Conservation (phyloP, 2,797 vertebrate genomes). For the Chelonia mydas region DNA sequence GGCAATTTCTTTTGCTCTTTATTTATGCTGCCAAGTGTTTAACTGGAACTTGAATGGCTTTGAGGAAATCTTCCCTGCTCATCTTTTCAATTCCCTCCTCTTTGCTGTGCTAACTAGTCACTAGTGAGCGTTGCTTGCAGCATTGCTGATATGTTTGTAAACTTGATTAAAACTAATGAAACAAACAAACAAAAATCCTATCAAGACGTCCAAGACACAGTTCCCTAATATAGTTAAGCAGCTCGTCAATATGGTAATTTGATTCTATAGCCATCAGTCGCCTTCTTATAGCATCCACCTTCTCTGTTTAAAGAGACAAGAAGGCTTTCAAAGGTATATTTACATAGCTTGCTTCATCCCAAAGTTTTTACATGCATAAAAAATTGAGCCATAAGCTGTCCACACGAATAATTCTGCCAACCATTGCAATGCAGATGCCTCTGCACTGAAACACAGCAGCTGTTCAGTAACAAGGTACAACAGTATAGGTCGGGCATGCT, state of each 20-base stretch:
- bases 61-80: not conserved
- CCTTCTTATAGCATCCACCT: not conserved
- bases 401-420: not conserved
- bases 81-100: not conserved
- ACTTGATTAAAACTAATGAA: slow-evolving; percentile 2
- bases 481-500: not conserved
- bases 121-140: slow-evolving; percentile 5
- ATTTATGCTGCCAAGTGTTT: not conserved
- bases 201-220: not conserved
- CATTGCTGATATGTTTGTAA: not conserved
- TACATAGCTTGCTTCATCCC: too few species aligned
- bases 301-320: not conserved
- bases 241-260: rapidly evolving
- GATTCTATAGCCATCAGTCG: not conserved
- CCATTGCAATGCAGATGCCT: not conserved
- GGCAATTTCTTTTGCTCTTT: not conserved
- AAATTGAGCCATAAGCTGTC: not conserved
- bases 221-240: not conserved
- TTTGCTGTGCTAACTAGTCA: not conserved
- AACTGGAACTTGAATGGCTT: not conserved
- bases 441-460: not conserved
- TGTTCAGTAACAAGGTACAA: not conserved
- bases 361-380: not conserved
- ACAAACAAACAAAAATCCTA: slow-evolving; percentile 30
- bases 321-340: not conserved